phyloP scores from a whole-genome alignment of 2,113 vertebrate genomes.

The Aleadryas rufinucha region DNA sequence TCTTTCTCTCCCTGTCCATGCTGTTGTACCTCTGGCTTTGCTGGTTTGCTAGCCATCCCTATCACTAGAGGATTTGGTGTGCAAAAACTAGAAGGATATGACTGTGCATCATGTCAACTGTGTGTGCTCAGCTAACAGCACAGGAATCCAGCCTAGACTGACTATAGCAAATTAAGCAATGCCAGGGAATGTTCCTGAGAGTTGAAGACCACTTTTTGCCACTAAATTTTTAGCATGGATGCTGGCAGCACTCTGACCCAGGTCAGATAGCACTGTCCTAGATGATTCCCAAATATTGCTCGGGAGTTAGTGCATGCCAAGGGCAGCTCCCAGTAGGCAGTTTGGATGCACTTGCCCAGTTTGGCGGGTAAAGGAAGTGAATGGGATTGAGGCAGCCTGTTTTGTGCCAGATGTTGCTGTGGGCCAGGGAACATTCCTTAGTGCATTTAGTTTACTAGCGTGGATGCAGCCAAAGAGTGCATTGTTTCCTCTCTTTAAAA shows the following conservation, averaged over 20 bases:
- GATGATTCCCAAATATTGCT: not conserved
- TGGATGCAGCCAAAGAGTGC: not conserved
- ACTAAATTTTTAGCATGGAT: not conserved
- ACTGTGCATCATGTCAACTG: not conserved
- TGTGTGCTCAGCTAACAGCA: not conserved
- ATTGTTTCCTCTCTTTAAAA: not conserved
- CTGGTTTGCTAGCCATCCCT: not conserved
- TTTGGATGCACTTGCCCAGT: not conserved
- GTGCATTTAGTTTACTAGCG: conserved; percentile 14
- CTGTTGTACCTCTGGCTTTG: not conserved
- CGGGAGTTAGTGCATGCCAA: not conserved
- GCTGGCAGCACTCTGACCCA: not conserved
- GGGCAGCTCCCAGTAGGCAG: conserved; percentile 29
- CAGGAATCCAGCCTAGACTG: not conserved
- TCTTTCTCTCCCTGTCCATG: not conserved
- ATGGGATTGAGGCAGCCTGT: not conserved
- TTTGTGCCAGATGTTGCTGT: conserved; percentile 1
- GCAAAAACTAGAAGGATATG: not conserved
- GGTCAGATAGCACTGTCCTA: not conserved
- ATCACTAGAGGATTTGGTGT: not conserved
- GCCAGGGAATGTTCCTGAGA: not conserved
- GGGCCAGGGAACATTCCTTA: conserved; percentile 37
- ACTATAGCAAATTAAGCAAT: not conserved
- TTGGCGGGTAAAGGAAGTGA: not conserved
- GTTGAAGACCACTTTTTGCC: not conserved